Evolutionary conservation across 2,113 vertebrate genomes (phyloP).

Genomic region (Percina caprodes): DNA sequence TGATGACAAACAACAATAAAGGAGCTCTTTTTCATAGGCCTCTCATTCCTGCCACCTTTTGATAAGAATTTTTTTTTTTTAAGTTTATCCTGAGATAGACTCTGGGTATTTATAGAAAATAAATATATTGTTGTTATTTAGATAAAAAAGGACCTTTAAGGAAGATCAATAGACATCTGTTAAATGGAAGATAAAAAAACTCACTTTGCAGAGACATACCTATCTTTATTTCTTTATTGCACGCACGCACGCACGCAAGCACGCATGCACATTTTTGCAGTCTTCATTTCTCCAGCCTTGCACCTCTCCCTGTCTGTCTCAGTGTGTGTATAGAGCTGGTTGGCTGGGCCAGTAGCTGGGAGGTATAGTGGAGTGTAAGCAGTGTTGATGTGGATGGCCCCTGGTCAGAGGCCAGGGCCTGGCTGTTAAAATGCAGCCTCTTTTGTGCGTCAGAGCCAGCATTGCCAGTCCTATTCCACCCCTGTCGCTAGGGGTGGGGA

Average conservation of each 20-base stretch:
- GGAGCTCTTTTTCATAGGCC: conserved; percentile 49
- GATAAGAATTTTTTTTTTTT: conserved; percentile 67
- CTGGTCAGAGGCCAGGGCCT: conserved; percentile 83
- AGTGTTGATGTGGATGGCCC: conserved; percentile 82
- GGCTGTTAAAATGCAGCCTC: conserved; percentile 81
- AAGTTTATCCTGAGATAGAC: conserved; percentile 56
- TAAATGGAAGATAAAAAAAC: conserved; percentile 9
- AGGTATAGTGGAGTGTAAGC: conserved; percentile 81
- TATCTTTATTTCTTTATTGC: conserved; percentile 44
- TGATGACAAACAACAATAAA: conserved; percentile 81
- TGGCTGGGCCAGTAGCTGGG: conserved; percentile 73
- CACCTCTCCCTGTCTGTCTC: conserved; percentile 46
- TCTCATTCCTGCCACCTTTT: conserved; percentile 74
- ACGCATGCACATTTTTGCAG: background rate
- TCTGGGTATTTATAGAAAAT: conserved; percentile 7
- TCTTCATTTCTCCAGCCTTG: conserved; percentile 43
- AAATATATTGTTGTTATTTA: conserved; percentile 23
- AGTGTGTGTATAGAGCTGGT: conserved; percentile 44
- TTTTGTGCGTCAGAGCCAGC: conserved; percentile 84
- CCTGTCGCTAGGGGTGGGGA: conserved; percentile 86
- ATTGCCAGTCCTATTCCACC: conserved; percentile 83
- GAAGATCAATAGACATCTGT: conserved; percentile 4
- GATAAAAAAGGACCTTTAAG: conserved; percentile 2
- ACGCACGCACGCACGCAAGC: background rate
- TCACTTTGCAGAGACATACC: conserved; percentile 15